Base-by-base conservation (phyloP, 1,140 invertebrate species). In the Ips nitidus region DNA sequence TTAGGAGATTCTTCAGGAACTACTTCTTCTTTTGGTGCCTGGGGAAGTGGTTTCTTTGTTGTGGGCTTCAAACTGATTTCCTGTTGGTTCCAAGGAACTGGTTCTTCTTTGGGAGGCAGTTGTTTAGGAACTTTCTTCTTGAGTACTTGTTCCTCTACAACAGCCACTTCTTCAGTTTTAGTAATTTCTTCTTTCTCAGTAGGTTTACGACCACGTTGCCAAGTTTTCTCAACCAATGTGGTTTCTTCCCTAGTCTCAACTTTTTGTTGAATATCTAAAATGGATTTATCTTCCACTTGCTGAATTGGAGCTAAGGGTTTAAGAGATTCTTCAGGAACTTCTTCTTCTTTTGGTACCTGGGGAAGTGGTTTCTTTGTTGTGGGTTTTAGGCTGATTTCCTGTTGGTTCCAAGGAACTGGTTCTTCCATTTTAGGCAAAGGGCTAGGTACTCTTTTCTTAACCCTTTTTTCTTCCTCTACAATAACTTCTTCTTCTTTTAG, bases 81-180 rank as follows among this genome's bases (percentile, higher is more conserved):
- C 74, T 84, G 77, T 55, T 82, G 74, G n/a, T 76, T 82, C 82
- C 82, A 84, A 7, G 82, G 81, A 38, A 72, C 38, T 63, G 66
- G 60, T 71, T 72, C 70, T 65, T 72, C 66, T 65, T 68, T 62
- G n/a, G 63, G 59, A 52, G 52, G 7, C 47, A 65, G 6, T 47
- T 47, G 45, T 47, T 47, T 47, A 47, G 45, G 45, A n/a, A 47
- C n/a, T n/a, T 22, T 22, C 22, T 22, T 22, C 22, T 22, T 22
- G 22, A 22, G 0, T 22, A 22, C 22, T 22, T 22, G 22, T 0
- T 67, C 75, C 69, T 84, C 80, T 74, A 81, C 82, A 1, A 72
- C 73, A 41, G 81, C 82, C 0, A 72, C 73, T 41, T 81, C 82
- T 55, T 62, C 75, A 55, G 79, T 67, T 39, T 76, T 74, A 71